These are phyloP conservation scores for Caenorhabditis remanei DNA, from an alignment of 1,140 invertebrate genomes.

Conservation along the genomic window DNA sequence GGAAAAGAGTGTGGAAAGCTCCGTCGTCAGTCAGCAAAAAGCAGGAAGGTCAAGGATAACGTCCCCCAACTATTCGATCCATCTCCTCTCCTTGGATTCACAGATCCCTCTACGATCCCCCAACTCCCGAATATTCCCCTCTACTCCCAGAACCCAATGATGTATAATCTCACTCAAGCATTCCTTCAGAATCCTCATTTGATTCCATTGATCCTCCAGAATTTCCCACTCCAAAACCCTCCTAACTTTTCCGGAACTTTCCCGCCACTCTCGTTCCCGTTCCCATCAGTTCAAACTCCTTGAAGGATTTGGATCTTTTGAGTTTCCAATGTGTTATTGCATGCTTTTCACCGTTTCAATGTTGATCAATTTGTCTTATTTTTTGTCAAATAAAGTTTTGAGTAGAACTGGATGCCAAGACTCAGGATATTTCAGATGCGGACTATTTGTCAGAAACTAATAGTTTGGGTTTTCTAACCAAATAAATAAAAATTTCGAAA, in stretches of 20 bases:
- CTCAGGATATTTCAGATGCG: too few species aligned
- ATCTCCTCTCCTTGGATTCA: background rate
- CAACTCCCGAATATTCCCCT: background rate
- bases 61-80: background rate
- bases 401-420: too few species aligned
- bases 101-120: background rate
- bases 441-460: too few species aligned
- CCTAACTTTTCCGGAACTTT: slow-evolving; percentile 82
- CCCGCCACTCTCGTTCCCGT: slow-evolving; percentile 87
- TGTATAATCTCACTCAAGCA: background rate
- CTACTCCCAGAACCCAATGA: background rate
- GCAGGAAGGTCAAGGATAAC: background rate
- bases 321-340: too few species aligned
- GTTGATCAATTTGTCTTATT: too few species aligned
- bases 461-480: too few species aligned
- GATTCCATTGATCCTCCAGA: background rate
- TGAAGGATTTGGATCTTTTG: too few species aligned
- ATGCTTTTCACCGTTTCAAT: too few species aligned
- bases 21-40: background rate
- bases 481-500: too few species aligned
- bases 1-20: slow-evolving; percentile 9
- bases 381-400: too few species aligned
- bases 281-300: slow-evolving; percentile 82
- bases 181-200: background rate
- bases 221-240: background rate